Base-by-base conservation (phyloP, 2,797 vertebrate species). In the Lepus townsendii region DNA sequence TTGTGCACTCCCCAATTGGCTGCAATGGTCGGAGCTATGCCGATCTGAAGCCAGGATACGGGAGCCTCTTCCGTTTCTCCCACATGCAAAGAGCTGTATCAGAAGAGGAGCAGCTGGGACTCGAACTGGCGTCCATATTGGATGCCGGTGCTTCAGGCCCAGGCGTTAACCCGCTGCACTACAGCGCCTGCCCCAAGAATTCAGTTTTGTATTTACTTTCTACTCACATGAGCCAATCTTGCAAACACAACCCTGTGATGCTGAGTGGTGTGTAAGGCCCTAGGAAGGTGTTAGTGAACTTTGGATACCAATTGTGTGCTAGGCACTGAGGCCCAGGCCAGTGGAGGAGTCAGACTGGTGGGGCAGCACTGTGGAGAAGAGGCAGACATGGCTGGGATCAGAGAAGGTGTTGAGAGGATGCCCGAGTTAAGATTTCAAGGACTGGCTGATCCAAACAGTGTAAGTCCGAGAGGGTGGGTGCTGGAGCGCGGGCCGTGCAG, bases 161-260 rank as follows among this genome's bases (percentile, higher is more conserved):
- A 8, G 42, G 42, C 8, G 42, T 47, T 47, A 47, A 47, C 42
- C 42, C 8, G 7, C 42, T 47, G 42, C 42, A 47, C 42, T 8
- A 47, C 8, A 47, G 42, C 8, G 42, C 8, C 42, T 47, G 42
- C 42, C 42, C 42, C 42, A 88, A 69, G 52, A 90, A 88, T 83
- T 91, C 71, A 93, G 42, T 71, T 88, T 87, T 83, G n/a, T 83
- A 16, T 92, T 93, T 88, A 42, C 38, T 82, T 73, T 82, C 26
- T n/a, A 17, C 26, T 26, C 7, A 17, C 4, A 50, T 69, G 71
- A 92, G 63, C n/a, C 57, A 38, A 50, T 66, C 50, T 72, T 62
- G n/a, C 20, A 54, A 60, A 77, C 57, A 52, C 52, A 72, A 62
- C 62, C 79, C 32, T 38, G 50, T 7, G 24, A 32, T 42, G 12